Conservation (phyloP, 2,113 vertebrate species). For the Phainopepla nitens region DNA sequence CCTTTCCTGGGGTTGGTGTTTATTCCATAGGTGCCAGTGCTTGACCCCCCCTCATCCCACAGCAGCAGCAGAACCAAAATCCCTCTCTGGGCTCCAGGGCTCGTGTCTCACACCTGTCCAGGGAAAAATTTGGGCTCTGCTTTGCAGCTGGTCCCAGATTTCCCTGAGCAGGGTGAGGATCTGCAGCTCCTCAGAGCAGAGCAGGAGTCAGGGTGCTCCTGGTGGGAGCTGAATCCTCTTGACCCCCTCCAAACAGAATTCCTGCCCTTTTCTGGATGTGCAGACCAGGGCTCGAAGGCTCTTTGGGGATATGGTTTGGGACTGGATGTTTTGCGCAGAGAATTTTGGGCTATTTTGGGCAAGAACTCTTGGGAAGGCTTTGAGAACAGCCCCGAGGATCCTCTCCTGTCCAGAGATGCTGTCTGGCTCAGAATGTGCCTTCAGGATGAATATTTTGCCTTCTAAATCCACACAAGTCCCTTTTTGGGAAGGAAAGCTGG, state of each 20-base stretch:
- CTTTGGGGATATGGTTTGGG: neutral
- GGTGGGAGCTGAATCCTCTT: neutral
- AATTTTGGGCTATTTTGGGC: neutral
- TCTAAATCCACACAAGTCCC: neutral
- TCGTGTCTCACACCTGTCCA: accelerated
- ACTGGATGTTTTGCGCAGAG: neutral
- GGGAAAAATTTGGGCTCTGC: neutral
- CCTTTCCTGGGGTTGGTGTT: neutral
- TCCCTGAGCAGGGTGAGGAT: neutral
- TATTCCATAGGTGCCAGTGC: accelerated
- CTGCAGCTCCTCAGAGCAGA: neutral
- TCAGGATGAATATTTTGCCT: neutral
- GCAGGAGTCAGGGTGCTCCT: accelerated
- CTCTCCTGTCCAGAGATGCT: accelerated
- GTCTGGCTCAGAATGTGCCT: neutral
- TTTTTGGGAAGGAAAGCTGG: neutral
- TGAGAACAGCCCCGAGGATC: neutral
- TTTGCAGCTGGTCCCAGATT: accelerated
- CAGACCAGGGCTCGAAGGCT: accelerated
- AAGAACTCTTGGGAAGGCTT: neutral
- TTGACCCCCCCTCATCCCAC: neutral
- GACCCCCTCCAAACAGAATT: accelerated
- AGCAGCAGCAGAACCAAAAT: accelerated
- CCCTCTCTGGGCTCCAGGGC: neutral
- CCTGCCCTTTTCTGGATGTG: neutral